phyloP scores from a whole-genome alignment of 2,888 invertebrate species.

The Tanypteryx hageni region DNA sequence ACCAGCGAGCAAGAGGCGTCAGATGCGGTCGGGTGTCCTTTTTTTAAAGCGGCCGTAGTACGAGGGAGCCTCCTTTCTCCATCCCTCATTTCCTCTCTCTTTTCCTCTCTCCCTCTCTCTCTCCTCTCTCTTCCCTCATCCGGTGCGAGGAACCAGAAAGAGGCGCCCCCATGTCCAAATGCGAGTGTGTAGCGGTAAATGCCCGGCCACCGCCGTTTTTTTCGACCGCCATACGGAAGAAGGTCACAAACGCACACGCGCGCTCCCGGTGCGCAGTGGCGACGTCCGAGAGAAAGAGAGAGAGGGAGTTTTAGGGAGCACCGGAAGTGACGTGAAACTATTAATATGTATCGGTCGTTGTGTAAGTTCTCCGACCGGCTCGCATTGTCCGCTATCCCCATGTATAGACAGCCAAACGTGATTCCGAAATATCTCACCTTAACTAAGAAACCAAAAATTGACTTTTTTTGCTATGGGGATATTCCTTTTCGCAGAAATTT shows the following conservation, averaged over 20 bases:
- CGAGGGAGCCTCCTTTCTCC: neutral
- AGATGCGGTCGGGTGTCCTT: too few species aligned
- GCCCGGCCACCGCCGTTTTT: neutral
- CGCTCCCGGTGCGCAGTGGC: neutral
- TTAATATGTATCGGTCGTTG: slow-evolving; percentile 20
- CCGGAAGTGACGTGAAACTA: neutral
- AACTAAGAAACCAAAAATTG: too few species aligned
- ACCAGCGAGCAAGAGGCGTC: too few species aligned
- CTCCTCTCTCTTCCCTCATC: neutral
- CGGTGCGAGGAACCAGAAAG: neutral
- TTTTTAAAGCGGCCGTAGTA: too few species aligned
- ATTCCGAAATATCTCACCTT: neutral
- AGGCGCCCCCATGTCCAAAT: neutral
- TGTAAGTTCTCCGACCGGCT: neutral
- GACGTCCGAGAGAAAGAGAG: too few species aligned
- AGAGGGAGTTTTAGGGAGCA: neutral
- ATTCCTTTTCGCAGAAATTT: too few species aligned
- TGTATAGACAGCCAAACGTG: neutral
- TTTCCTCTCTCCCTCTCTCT: neutral
- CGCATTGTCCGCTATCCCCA: neutral
- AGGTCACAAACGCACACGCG: neutral
- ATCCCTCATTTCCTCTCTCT: neutral
- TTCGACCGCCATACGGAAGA: neutral
- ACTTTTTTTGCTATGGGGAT: too few species aligned
- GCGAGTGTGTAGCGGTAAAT: neutral